A percentile compares a stretch with the other conserved stretches of the same genome.
These are phyloP conservation scores for Hemibagrus wyckioides DNA, from an alignment of 2,113 vertebrate genomes.

Conservation along the genomic window DNA sequence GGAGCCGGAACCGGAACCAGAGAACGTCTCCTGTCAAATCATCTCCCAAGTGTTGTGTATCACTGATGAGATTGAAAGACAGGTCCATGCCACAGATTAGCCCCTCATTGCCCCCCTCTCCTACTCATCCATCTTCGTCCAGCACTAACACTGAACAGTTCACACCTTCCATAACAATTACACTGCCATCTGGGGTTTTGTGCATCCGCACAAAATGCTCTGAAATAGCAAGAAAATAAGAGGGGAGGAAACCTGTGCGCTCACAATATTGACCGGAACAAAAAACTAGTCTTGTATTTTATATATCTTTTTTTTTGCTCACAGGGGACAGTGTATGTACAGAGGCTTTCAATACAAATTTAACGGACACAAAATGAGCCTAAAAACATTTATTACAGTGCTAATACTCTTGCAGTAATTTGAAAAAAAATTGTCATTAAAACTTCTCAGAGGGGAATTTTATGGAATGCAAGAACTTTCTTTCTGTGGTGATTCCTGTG, in stretches of 20 bases:
- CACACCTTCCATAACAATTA: slow-evolving; percentile 68
- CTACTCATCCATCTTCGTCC: slow-evolving; percentile 65
- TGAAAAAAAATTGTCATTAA: not conserved
- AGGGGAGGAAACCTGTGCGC: not conserved
- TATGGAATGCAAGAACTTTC: not conserved
- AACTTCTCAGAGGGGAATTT: not conserved
- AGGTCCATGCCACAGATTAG: slow-evolving; percentile 27
- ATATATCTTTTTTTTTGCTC: not conserved
- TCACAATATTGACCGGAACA: not conserved
- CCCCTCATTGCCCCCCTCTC: not conserved
- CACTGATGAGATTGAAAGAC: not conserved
- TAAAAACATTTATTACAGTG: not conserved
- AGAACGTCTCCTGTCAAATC: not conserved
- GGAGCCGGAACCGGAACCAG: not conserved
- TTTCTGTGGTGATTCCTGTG: not conserved
- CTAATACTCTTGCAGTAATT: not conserved
- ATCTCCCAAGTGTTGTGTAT: not conserved
- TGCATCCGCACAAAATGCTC: slow-evolving; percentile 33
- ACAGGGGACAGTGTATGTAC: not conserved
- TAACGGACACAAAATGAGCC: not conserved
- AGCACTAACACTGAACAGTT: slow-evolving; percentile 63
- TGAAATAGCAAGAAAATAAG: not conserved
- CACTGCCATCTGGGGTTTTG: slow-evolving; percentile 65
- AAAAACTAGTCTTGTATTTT: not conserved
- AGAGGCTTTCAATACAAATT: not conserved